Evolutionary conservation across 1,140 invertebrate genomes (phyloP).

Genomic region (Apis dorsata): DNA sequence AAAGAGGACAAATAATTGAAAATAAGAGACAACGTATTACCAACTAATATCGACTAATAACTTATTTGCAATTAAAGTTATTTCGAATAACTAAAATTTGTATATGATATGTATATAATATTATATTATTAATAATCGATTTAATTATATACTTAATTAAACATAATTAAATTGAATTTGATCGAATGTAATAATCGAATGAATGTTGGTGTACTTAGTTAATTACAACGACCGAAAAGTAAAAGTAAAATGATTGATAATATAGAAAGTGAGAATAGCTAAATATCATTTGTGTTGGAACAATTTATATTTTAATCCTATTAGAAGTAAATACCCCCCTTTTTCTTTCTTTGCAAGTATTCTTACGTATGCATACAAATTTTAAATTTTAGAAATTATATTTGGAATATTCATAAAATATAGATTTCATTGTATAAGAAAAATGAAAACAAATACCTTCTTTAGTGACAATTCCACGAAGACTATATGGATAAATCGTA

Average conservation of each 20-base stretch:
- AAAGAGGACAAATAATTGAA: no score
- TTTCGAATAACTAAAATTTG: no score
- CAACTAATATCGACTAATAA: no score
- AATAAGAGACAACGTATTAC: no score
- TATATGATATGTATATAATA: no score
- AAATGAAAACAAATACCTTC: not conserved
- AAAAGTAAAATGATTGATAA: not conserved
- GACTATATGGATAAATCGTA: not conserved
- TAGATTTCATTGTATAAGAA: not conserved
- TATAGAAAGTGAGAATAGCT: no score
- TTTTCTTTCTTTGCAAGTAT: not conserved
- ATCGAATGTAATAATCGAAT: not conserved
- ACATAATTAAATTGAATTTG: no score
- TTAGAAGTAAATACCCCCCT: not conserved
- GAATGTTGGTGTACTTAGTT: not conserved
- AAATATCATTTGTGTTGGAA: not conserved
- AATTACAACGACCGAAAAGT: not conserved
- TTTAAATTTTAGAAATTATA: not conserved
- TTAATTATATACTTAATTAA: no score
- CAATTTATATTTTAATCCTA: not conserved
- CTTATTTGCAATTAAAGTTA: no score
- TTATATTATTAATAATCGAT: no score
- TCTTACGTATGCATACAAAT: not conserved
- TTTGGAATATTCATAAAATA: not conserved
- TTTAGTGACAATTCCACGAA: not conserved